A percentile compares a stretch with the other conserved stretches of the same genome.
These are phyloP conservation scores for Halichoerus grypus DNA, from an alignment of 2,113 vertebrate species.

Conservation along the genomic window DNA sequence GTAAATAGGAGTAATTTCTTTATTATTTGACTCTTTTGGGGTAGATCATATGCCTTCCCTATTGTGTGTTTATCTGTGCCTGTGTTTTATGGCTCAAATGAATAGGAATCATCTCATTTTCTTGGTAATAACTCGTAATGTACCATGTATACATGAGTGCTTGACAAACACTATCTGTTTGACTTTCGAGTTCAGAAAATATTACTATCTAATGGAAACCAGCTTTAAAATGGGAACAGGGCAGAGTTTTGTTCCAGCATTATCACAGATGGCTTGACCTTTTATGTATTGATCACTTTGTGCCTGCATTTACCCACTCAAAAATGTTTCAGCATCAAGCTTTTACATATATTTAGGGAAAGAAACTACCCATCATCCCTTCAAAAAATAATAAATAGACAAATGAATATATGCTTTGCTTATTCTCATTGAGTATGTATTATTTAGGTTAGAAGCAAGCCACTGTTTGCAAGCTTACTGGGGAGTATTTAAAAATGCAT, in stretches of 20 bases:
- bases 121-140: constrained; percentile 29
- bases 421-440: background rate
- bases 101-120: constrained; percentile 11
- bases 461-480: background rate
- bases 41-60: background rate
- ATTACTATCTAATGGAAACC: constrained; percentile 20
- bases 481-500: constrained; percentile 12
- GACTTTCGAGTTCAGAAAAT: constrained; percentile 44
- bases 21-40: background rate
- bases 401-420: constrained; percentile 31
- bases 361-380: background rate
- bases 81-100: constrained; percentile 9
- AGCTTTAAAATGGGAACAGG: constrained; percentile 20
- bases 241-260: background rate
- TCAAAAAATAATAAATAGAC: constrained; percentile 24
- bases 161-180: constrained; percentile 31
- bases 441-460: background rate
- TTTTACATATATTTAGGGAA: constrained; percentile 16
- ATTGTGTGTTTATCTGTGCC: constrained; percentile 1
- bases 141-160: background rate
- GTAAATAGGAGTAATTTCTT: constrained; percentile 27
- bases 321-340: constrained; percentile 43
- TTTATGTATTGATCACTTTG: constrained; percentile 65
- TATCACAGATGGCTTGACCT: constrained; percentile 55
- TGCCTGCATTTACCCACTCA: constrained; percentile 30